Evolutionary conservation across 2,797 vertebrate species (phyloP), one percentile per base, ranked within the genome.

Genomic region (Fundulus diaphanus): DNA sequence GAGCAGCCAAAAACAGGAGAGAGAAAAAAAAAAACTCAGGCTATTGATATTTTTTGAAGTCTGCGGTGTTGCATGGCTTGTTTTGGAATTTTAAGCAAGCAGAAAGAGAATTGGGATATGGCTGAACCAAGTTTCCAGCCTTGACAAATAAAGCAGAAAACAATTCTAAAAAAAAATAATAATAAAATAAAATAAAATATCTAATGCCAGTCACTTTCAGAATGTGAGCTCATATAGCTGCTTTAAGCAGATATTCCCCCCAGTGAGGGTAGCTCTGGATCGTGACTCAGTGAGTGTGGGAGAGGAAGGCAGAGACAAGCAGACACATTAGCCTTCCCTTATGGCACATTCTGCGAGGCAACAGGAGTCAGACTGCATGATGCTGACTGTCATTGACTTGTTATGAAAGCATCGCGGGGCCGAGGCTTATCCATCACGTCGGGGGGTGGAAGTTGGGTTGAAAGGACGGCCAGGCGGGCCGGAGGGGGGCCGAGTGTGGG

Each of bases 361-460:
- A 88, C 69, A 87, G 87, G 87, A 92, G 89, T 91, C 86, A 89
- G 82, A 81, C 87, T 88, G 87, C 86, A 89, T 89, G 88, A 93
- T 91, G 87, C 87, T 87, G 86, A 92, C 90, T 91, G 92, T 92
- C 89, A 92, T 85, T 86, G 90, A 92, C 86, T 90, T 89, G 89
- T 91, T 89, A 90, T 93, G 91, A 90, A 93, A 90, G 90, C 89
- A 90, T 84, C 37, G 70, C 66, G 13, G 85, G 59, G 83, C 83
- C 78, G 80, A 85, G 77, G 89, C 82, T 88, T 88, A 93, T 91
- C 89, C 91, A 89, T 90, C 88, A 89, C 87, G 76, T 85, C 79
- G 79, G 88, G 83, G 86, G 90, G 82, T 83, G 83, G 89, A 90
- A 80, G 89, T 76, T 42, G 73, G 89, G 88, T 86, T 81, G 84